A percentile compares a stretch with the other conserved stretches of the same genome.
These are phyloP conservation scores for Turdus rufiventris DNA, from an alignment of 2,113 vertebrate species.

Conservation along the genomic window DNA sequence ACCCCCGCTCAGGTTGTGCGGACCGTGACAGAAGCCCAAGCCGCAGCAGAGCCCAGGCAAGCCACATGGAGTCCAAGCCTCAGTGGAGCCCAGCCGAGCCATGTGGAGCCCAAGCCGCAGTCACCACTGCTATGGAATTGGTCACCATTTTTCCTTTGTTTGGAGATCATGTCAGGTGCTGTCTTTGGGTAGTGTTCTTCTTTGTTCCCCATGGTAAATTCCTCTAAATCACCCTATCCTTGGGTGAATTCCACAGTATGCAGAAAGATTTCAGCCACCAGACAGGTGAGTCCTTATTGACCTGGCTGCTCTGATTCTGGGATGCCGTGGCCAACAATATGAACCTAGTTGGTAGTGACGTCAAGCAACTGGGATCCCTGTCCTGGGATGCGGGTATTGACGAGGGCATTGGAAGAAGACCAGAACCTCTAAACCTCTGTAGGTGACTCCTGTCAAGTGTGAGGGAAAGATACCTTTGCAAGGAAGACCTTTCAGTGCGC, in stretches of 20 bases:
- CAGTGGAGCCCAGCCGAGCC: not conserved
- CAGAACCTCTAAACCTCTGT: not conserved
- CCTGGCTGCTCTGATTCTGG: not conserved
- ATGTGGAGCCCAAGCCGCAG: not conserved
- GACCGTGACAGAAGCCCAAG: too few species aligned
- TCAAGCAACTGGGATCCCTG: not conserved
- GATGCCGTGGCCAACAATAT: not conserved
- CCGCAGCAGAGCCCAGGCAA: not conserved
- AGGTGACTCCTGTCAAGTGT: not conserved
- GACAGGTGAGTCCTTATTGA: not conserved
- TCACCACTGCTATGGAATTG: not conserved
- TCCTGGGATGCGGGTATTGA: not conserved
- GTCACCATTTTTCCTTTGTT: not conserved
- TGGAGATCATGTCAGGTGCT: not conserved
- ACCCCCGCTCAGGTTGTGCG: too few species aligned
- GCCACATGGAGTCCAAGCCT: not conserved
- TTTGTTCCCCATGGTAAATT: not conserved
- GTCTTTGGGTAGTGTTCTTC: not conserved
- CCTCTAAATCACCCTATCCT: not conserved
- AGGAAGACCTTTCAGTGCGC: not conserved
- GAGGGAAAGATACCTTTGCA: not conserved
- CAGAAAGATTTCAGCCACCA: not conserved
- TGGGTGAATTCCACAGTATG: not conserved
- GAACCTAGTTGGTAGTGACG: not conserved
- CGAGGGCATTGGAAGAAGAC: not conserved